Base-by-base conservation (phyloP, 2,888 invertebrate species). In the Willowsia nigromaculata region DNA sequence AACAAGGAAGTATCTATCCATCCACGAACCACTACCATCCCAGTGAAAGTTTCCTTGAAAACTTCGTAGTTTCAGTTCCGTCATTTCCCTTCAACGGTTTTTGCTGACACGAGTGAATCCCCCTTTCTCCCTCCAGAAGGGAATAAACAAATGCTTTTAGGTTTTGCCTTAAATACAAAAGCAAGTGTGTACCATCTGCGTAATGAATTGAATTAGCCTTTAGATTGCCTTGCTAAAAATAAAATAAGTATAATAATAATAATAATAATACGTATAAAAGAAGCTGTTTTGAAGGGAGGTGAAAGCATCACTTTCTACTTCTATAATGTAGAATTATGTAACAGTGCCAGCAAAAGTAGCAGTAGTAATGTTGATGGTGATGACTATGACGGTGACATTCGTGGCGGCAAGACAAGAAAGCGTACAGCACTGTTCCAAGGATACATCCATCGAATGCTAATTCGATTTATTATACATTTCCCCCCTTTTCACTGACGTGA, bases 141-240 rank as follows among this genome's bases (percentile, higher is more conserved):
- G 40, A 68, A 18, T 1, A 43, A 47, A 43, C 43, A 65, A n/a
- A 62, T 30, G 71, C 43, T 47, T 71, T 71, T 43, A 71, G 71
- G 22, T 71, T 43, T 74, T 25, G 27, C 13, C 71, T 1, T 11
- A 6, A 33, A 11, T 18, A 18, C 4, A 74, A 25, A n/a, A 74
- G 43, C 74, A 74, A 74, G 74, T 22, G 40, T 71, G 74, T 2
- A 59, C 74, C 74, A 74, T 74, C 47, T 74, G 74, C 27, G 47
- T 47, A 74, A 74, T 74, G 74, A 74, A 74, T 74, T 74, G 47
- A 74, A 47, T 74, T 74, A 74, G 27, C 59, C 22, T 9, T 27
- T 74, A n/a, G n/a, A 33, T 7, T 15, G 40, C 37, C 40, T 56
- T 33, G 65, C 40, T 43, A 37, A 68, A 71, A 71, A 71, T 22